Conservation (phyloP, 1,140 invertebrate species). For the Temnothorax longispinosus region DNA sequence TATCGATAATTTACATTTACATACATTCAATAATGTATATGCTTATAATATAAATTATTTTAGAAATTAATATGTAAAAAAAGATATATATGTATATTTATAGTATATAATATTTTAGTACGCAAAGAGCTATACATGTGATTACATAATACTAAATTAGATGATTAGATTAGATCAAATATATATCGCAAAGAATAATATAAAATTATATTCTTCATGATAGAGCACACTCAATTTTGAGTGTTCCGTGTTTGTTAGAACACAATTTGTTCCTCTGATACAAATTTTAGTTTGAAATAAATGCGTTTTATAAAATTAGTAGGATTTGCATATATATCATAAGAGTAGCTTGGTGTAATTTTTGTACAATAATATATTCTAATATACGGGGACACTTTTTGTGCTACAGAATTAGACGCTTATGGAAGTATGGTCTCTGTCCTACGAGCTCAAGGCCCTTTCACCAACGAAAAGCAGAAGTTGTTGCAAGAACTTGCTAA, state of each 20-base stretch:
- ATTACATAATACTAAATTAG: neutral
- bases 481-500: constrained; percentile 93
- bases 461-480: constrained; percentile 93
- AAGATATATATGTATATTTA: neutral
- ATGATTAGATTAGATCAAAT: neutral
- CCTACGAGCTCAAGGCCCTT: constrained; percentile 95
- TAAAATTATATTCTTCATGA: neutral
- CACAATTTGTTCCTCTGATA: neutral
- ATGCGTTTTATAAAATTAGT: neutral
- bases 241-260: neutral
- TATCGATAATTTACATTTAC: neutral
- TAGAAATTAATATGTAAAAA: neutral
- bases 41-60: neutral
- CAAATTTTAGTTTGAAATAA: neutral
- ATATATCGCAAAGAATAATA: neutral
- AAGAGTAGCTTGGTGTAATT: neutral
- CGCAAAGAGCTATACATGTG: neutral
- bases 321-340: neutral
- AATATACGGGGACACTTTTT: neutral
- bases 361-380: neutral
- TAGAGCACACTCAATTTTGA: neutral
- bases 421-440: constrained; percentile 95
- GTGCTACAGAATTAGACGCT: constrained; percentile 92
- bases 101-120: neutral
- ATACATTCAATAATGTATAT: neutral